phyloP scores from a whole-genome alignment of 2,797 vertebrate species.

The Propithecus deckenii region DNA sequence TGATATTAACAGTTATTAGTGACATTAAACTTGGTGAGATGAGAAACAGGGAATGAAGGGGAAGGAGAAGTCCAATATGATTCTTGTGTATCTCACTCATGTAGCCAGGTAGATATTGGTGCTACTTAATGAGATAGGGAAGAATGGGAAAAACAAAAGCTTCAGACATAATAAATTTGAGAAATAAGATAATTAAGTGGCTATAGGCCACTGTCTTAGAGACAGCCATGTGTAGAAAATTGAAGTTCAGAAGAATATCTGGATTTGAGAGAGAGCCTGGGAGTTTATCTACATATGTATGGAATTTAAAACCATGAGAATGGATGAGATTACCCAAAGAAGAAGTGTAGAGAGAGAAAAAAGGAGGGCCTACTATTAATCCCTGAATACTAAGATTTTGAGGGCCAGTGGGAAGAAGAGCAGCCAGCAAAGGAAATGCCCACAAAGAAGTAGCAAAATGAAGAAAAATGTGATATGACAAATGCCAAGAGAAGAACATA shows the following conservation, averaged over 20 bases:
- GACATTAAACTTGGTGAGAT: background rate
- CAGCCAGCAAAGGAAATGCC: background rate
- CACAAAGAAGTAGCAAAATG: background rate
- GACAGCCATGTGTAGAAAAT: background rate
- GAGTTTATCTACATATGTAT: background rate
- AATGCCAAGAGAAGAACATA: background rate
- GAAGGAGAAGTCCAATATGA: background rate
- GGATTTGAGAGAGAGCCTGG: background rate
- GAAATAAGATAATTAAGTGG: background rate
- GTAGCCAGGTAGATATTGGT: background rate
- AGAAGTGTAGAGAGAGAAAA: background rate
- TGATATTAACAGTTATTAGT: background rate
- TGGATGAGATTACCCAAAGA: background rate
- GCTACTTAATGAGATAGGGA: background rate
- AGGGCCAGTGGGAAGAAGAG: background rate
- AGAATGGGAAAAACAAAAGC: background rate
- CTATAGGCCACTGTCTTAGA: background rate
- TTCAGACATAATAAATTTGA: background rate
- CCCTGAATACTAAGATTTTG: background rate
- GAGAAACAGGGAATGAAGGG: background rate
- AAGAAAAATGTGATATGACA: background rate
- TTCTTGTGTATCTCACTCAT: background rate
- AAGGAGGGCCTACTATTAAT: background rate
- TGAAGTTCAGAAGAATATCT: background rate
- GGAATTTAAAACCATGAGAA: background rate